Conservation (phyloP, 2,797 vertebrate species). For the Pseudochromis fuscus region DNA sequence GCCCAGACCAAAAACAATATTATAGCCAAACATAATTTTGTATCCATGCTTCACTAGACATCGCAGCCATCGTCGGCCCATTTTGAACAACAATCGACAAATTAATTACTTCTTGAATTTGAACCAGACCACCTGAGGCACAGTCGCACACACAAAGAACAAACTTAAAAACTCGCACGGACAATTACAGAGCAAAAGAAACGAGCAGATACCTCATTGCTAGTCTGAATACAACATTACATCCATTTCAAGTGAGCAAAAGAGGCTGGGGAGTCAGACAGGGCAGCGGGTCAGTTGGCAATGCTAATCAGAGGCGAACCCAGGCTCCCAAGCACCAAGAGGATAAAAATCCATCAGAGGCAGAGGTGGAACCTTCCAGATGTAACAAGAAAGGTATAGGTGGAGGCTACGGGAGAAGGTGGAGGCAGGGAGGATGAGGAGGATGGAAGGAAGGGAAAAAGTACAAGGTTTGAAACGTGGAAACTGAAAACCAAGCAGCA, state of each 20-base stretch:
- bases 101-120: too few species aligned
- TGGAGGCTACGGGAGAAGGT: neutral
- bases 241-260: constrained; percentile 23
- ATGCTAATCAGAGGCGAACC: constrained; percentile 54
- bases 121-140: neutral
- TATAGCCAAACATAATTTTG: too few species aligned
- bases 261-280: constrained; percentile 11
- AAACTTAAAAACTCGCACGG: neutral
- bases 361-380: neutral
- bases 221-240: constrained; percentile 13
- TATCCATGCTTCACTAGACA: too few species aligned
- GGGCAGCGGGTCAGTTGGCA: constrained; percentile 27
- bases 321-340: constrained; percentile 28
- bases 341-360: constrained; percentile 11
- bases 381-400: neutral
- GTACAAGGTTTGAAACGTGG: neutral
- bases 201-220: neutral
- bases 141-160: neutral
- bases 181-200: neutral
- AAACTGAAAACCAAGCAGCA: constrained; percentile 27
- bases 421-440: neutral
- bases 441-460: neutral
- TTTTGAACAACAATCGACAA: too few species aligned
- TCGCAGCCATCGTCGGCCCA: too few species aligned
- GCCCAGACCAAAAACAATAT: too few species aligned